Evolutionary conservation across 2,888 invertebrate genomes (phyloP).

Genomic region (Athalia circularis): DNA sequence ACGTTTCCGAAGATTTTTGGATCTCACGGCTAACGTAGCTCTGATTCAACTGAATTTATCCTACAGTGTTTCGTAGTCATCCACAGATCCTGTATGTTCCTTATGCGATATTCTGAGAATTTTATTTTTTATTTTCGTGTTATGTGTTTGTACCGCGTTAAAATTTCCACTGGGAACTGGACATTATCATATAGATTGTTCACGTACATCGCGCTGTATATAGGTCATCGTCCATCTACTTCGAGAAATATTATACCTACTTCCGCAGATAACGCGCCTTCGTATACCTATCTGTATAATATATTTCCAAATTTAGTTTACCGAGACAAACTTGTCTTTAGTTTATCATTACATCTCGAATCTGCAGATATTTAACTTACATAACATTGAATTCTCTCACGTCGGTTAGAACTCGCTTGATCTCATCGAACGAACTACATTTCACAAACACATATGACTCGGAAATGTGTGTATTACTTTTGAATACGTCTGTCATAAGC

Average conservation of each 20-base stretch:
- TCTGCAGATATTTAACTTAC: too few species aligned
- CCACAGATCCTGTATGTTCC: too few species aligned
- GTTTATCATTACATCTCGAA: not conserved
- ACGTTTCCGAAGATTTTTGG: not conserved
- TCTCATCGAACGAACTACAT: not conserved
- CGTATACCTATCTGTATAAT: not conserved
- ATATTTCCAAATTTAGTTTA: conserved; percentile 1
- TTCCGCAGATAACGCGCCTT: conserved; percentile 16
- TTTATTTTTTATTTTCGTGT: too few species aligned
- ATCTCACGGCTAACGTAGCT: not conserved
- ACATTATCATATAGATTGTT: not conserved
- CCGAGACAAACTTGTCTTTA: not conserved
- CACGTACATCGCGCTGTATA: not conserved
- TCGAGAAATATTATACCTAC: not conserved
- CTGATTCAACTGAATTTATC: too few species aligned
- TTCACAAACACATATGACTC: not conserved
- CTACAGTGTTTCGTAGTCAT: too few species aligned
- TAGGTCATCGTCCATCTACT: not conserved
- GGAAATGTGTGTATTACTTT: not conserved
- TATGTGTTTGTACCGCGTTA: not conserved
- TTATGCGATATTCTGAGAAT: too few species aligned
- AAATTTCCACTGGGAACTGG: not conserved
- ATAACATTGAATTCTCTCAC: too few species aligned
- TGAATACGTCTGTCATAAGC: not conserved
- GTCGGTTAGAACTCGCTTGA: too few species aligned